A percentile compares a stretch with the other conserved stretches of the same genome.
phyloP scores from a whole-genome alignment of 2,797 vertebrate species.

The Clamator glandarius region DNA sequence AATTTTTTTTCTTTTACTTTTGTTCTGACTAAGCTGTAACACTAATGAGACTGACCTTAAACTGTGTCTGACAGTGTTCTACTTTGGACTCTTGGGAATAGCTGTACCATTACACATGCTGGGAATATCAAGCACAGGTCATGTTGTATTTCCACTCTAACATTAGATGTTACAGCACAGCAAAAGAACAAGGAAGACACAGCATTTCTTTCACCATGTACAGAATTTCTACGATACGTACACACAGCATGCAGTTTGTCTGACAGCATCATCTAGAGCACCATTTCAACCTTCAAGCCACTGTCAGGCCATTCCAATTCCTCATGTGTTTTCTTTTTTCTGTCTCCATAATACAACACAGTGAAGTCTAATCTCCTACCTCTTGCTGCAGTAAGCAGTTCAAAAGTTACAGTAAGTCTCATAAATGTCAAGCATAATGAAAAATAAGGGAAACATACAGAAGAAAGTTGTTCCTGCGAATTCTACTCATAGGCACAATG shows the following conservation, averaged over 20 bases:
- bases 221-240: background rate
- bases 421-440: conserved; percentile 11
- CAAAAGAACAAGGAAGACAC: background rate
- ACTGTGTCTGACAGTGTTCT: background rate
- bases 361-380: background rate
- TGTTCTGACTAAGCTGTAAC: background rate
- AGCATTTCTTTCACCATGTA: background rate
- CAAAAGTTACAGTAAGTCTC: background rate
- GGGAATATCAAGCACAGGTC: background rate
- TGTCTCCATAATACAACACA: background rate
- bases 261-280: background rate
- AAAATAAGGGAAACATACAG: background rate
- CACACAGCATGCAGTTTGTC: background rate
- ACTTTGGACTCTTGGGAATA: background rate
- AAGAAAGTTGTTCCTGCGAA: background rate
- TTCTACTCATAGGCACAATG: background rate
- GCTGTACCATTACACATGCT: background rate
- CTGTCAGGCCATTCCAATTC: background rate
- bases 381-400: background rate
- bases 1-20: background rate
- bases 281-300: background rate
- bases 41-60: background rate
- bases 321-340: background rate
- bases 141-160: background rate
- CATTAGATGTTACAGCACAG: background rate